Percentiles rank a stretch among this genome's conserved stretches.
phyloP scores from a whole-genome alignment of 2,113 vertebrate genomes.

The Poecile atricapillus region DNA sequence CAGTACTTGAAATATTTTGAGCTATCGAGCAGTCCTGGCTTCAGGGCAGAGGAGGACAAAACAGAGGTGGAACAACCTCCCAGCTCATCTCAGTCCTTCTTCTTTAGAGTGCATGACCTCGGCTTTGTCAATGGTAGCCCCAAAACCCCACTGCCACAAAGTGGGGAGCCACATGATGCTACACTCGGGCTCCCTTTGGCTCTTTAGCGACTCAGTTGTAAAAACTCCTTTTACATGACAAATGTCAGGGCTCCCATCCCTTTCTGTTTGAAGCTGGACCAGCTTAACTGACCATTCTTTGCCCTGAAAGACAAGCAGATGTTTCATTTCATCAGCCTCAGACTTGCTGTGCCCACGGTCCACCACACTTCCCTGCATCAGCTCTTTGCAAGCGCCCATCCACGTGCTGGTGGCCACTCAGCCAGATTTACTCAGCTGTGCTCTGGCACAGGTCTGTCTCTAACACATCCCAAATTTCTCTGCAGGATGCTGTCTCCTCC shows the following conservation, averaged over 20 bases:
- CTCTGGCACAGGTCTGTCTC: neutral
- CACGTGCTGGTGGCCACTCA: neutral
- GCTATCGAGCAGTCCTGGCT: neutral
- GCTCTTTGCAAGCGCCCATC: neutral
- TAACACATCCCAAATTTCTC: neutral
- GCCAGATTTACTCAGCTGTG: neutral
- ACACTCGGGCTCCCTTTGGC: rapidly evolving
- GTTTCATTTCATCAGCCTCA: neutral
- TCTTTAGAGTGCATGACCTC: neutral
- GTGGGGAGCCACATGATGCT: rapidly evolving
- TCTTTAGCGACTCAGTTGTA: rapidly evolving
- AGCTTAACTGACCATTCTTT: neutral
- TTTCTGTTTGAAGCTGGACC: neutral
- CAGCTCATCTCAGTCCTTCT: neutral
- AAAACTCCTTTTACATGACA: neutral
- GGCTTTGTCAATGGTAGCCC: neutral
- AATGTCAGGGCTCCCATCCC: neutral
- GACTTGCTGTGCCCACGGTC: neutral
- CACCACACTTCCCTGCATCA: neutral
- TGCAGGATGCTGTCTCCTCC: neutral
- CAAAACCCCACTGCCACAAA: neutral
- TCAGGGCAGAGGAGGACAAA: neutral
- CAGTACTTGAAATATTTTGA: conserved; percentile 27
- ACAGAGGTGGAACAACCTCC: neutral
- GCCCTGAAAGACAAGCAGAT: neutral